Evolutionary conservation across 2,888 invertebrate species (phyloP), one percentile per base, ranked within the genome.

Genomic region (Drosophila mimica): DNA sequence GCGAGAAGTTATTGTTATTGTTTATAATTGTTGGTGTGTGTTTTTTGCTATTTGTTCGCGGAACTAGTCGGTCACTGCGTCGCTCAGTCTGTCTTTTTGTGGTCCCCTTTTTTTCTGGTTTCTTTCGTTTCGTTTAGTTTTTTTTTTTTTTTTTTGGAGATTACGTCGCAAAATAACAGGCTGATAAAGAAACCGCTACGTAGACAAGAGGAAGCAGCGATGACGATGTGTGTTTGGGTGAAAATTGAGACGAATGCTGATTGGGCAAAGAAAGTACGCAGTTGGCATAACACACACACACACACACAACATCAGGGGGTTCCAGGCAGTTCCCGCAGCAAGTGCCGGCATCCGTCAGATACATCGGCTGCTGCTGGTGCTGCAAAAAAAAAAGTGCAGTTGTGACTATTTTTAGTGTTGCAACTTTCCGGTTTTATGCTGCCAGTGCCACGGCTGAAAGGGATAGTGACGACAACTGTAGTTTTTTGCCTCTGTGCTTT

Each of bases 231-330:
- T 36, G 63, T 58, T 51, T 30, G 54, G 48, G 13, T 48, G 28
- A 46, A 40, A 60, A 65, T 40, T 65, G 64, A 71, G 49, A 64
- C 53, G 40, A 61, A 5, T 67, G 70, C 75, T 79, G 71, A 69
- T 70, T 71, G 82, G 68, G 73, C 48, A 59, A 61, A 54, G 75
- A 71, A 74, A 81, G 69, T 81, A 81, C 82, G 82, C 79, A 80
- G 80, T 81, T 82, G 40, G 63, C 64, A 68, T 62, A 56, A 69
- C 49, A 70, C 52, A 52, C 28, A 60, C 28, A 30, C 38, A n/a
- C 11, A 34, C 33, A 13, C 43, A 40, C 53, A 54, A 49, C 20
- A 36, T 25, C 20, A 11, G 4, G n/a, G 38, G 20, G 43, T 43
- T 20, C 20, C 34, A 17, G 28, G 13, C 51, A 13, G 17, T 25